Evolutionary conservation across 2,797 vertebrate genomes (phyloP), one percentile per base, ranked within the genome.

Genomic region (Chaetophractus vellerosus): DNA sequence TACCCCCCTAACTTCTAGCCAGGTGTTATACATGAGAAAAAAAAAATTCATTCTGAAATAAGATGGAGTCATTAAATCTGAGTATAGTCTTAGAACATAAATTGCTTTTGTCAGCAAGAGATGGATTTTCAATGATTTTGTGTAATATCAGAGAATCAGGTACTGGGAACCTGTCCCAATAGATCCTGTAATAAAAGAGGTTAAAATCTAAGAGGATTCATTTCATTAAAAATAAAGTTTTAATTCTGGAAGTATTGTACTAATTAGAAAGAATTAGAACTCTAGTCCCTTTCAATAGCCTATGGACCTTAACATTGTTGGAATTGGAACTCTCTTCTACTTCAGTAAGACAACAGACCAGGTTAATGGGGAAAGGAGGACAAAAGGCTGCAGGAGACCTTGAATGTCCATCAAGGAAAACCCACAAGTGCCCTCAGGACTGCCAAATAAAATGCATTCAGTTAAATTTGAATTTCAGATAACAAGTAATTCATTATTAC

Each of bases 381-480:
- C 18, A 48, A 80, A 88, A 57, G 59, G 4, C 48, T 78, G 84
- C 18, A 45, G 84, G 18, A 74, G 38, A 78, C 6, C 10, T 74
- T 61, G 61, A 33, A 24, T 26, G 21, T 19, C 9, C 31, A 41
- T 76, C 19, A 87, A 81, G n/a, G n/a, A 90, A 48, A 95, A 18
- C 28, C 26, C 33, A 0, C 52, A 19, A 28, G 63, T 24, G 0
- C 81, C 68, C 45, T 45, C 85, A 41, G 55, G 41, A 28, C 26
- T 91, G n/a, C 11, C n/a, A 85, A 64, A 91, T 63, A 64, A 68
- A 93, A 81, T 74, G 50, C 9, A 75, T 12, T 38, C 21, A 48
- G 33, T 74, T 88, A 92, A 52, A 88, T 79, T 88, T 92, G 45
- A 88, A 91, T 86, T 96, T 95, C 72, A 69, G n/a, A 66, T 92